Conservation (phyloP, 2,113 vertebrate genomes). For the Thymallus thymallus region DNA sequence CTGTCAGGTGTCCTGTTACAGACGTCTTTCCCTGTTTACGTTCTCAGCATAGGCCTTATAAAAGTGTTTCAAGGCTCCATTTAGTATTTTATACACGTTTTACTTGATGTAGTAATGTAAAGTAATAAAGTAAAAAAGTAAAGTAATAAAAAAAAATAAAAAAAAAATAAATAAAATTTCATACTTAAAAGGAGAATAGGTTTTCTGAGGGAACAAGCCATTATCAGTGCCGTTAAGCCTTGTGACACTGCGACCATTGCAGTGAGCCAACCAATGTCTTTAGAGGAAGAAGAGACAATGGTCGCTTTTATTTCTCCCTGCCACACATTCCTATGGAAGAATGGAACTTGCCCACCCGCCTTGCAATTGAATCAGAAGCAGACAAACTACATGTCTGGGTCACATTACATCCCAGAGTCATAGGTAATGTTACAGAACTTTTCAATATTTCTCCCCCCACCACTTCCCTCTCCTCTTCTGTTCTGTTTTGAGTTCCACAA, state of each 20-base stretch:
- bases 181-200: neutral
- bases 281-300: conserved; percentile 71
- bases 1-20: conserved; percentile 28
- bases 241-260: conserved; percentile 25
- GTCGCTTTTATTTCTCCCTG: conserved; percentile 68
- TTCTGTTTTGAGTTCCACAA: neutral
- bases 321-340: conserved; percentile 57
- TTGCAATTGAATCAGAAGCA: conserved; percentile 55
- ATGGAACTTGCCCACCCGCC: conserved; percentile 45
- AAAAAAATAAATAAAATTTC: too few species aligned
- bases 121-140: too few species aligned
- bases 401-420: conserved; percentile 58
- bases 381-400: conserved; percentile 63
- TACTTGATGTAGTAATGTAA: neutral
- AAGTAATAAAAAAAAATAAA: too few species aligned
- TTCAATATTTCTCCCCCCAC: conserved; percentile 51
- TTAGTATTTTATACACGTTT: neutral
- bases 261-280: conserved; percentile 35
- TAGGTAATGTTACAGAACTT: conserved; percentile 42
- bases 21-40: conserved; percentile 32
- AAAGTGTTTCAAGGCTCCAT: neutral
- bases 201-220: neutral
- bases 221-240: conserved; percentile 26
- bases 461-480: conserved; percentile 10
- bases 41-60: conserved; percentile 17